Evolutionary conservation across 2,888 invertebrate genomes (phyloP).

Genomic region (Malthinus flaveolus): DNA sequence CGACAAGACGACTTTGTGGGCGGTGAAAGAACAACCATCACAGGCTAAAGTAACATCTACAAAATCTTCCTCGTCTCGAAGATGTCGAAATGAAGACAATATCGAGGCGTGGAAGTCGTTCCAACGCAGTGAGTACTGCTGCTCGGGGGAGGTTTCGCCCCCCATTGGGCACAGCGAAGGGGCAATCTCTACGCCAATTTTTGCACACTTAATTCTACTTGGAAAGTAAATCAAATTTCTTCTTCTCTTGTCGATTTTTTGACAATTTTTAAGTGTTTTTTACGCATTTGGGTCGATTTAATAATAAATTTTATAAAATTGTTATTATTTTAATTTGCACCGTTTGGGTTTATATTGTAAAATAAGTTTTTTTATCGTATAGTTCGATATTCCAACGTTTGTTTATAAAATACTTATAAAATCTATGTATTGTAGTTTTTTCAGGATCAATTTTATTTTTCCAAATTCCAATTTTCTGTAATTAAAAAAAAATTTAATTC

Average conservation of each 20-base stretch:
- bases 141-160: constrained; percentile 67
- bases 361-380: neutral
- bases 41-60: constrained; percentile 92
- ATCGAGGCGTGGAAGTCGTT: constrained; percentile 93
- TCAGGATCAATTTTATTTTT: neutral
- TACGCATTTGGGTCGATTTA: constrained; percentile 16
- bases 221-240: constrained; percentile 8
- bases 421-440: neutral
- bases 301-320: neutral
- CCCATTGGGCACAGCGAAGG: constrained; percentile 60
- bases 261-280: constrained; percentile 11
- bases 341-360: neutral
- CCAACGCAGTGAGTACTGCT: constrained; percentile 93
- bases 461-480: neutral
- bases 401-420: neutral
- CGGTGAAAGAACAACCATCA: constrained; percentile 85
- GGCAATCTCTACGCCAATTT: constrained; percentile 56
- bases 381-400: constrained; percentile 3
- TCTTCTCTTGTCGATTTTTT: neutral
- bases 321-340: neutral
- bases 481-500: neutral
- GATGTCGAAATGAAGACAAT: constrained; percentile 84
- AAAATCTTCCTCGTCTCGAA: constrained; percentile 89
- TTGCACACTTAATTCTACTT: constrained; percentile 41
- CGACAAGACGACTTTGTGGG: constrained; percentile 87